phyloP scores from a whole-genome alignment of 2,113 vertebrate genomes.

The Bombycilla garrulus region DNA sequence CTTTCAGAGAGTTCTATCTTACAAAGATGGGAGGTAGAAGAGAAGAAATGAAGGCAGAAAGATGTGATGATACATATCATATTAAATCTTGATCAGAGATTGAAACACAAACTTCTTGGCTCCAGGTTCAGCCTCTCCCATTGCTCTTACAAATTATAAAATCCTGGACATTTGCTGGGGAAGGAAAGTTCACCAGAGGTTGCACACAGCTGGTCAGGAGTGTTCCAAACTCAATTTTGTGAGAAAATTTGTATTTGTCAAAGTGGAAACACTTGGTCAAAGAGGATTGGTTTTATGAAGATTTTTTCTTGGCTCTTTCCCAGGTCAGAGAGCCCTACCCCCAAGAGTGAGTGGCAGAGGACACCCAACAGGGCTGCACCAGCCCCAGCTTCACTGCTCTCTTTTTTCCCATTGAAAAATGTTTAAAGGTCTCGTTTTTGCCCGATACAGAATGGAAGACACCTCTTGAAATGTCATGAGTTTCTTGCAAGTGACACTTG shows the following conservation, averaged over 20 bases:
- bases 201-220: not conserved
- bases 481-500: not conserved
- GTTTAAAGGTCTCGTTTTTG: conserved; percentile 18
- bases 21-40: not conserved
- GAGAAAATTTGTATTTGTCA: not conserved
- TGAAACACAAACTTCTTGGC: not conserved
- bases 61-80: not conserved
- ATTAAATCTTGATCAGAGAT: not conserved
- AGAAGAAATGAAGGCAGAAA: not conserved
- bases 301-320: not conserved
- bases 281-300: not conserved
- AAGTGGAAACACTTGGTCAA: not conserved
- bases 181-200: not conserved
- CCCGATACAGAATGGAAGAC: not conserved
- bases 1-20: not conserved
- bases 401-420: not conserved
- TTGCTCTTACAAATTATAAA: not conserved
- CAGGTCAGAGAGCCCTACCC: not conserved
- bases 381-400: not conserved
- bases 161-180: not conserved
- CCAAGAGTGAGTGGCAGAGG: not conserved
- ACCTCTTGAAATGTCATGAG: conserved; percentile 29
- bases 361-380: not conserved
- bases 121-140: not conserved
- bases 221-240: not conserved